A percentile compares a stretch with the other conserved stretches of the same genome.
Evolutionary conservation across 2,888 invertebrate species (phyloP).

Genomic region (Lutraria lutraria): DNA sequence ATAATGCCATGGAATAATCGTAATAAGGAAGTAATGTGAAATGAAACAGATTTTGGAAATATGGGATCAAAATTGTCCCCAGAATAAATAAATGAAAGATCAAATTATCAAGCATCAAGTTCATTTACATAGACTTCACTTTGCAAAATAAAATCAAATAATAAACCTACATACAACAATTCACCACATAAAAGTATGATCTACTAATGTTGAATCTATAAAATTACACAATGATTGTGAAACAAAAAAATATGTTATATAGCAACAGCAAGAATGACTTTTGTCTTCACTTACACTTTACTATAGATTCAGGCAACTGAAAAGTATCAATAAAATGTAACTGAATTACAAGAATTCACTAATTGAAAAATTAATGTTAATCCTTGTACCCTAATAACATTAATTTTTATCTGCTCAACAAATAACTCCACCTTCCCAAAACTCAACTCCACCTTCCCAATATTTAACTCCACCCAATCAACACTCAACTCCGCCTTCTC

Average conservation of each 20-base stretch:
- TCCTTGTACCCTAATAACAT: not conserved
- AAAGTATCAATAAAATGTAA: slow-evolving; percentile 17
- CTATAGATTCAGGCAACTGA: slow-evolving; percentile 61
- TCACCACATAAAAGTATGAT: not conserved
- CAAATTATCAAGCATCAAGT: not conserved
- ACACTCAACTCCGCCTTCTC: not conserved
- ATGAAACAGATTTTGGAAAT: no score
- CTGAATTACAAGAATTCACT: not conserved
- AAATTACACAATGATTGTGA: slow-evolving; percentile 15
- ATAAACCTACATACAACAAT: not conserved
- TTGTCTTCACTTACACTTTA: slow-evolving; percentile 55
- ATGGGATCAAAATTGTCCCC: no score
- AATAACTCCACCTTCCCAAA: not conserved
- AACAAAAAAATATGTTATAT: slow-evolving; percentile 16
- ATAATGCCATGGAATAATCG: no score
- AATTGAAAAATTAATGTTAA: not conserved
- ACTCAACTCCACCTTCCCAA: not conserved
- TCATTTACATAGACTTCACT: not conserved
- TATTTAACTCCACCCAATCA: not conserved
- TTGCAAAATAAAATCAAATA: slow-evolving; percentile 4
- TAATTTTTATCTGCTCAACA: not conserved
- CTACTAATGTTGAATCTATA: slow-evolving; percentile 18
- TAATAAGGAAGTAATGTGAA: no score
- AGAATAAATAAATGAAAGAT: not conserved
- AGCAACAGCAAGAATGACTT: slow-evolving; percentile 37